Evolutionary conservation across 1,140 invertebrate species (phyloP), one percentile per base, ranked within the genome.

Genomic region (Bursaphelenchus mucronatus): DNA sequence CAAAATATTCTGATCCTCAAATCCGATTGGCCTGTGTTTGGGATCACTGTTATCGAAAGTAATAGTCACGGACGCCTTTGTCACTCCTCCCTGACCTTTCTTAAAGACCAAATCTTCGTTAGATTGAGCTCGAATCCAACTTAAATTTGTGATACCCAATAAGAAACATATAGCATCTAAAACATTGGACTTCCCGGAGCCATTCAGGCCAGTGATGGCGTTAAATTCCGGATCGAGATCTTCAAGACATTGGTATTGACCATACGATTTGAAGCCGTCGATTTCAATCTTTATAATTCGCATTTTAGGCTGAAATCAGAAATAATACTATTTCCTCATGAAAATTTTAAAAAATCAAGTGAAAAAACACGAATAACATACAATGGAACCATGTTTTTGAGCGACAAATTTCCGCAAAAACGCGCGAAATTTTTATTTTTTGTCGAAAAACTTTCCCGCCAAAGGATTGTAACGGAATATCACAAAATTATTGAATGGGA

Each of bases 231-330:
- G 87, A 83, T 97, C 94, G 82, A 98, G 97, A 17, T 88, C 90
- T 67, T 88, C 88, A 15, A 98, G 88, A 83, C 92, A 90, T 0
- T 92, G 92, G 75, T 90, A 85, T 71, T 89, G 88, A 0, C 92
- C 92, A 74, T 98, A 98, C 0, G 94, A 97, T 83, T 98, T 98
- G 81, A 98, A 98, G 64, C 95, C 95, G 76, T 98, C 94, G 10
- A 98, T 84, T n/a, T 92, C 86, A 68, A 98, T 89, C 6, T 88
- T 89, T 81, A 95, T 97, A 9, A 98, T 89, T 82, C 90, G 88
- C 95, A 98, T 98, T 30, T 30, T 30, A 5, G 5, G 30, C 30
- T 30, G 30, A 30, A 30, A 30, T 30, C 30, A 30, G n/a, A 30
- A 30, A 3, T 30, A 5, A 30, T 30, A 30, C 5, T 5, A 30